A percentile compares a stretch with the other conserved stretches of the same genome.
These are phyloP conservation scores for Chirona hameri DNA, from an alignment of 2,888 invertebrate species.

Conservation along the genomic window DNA sequence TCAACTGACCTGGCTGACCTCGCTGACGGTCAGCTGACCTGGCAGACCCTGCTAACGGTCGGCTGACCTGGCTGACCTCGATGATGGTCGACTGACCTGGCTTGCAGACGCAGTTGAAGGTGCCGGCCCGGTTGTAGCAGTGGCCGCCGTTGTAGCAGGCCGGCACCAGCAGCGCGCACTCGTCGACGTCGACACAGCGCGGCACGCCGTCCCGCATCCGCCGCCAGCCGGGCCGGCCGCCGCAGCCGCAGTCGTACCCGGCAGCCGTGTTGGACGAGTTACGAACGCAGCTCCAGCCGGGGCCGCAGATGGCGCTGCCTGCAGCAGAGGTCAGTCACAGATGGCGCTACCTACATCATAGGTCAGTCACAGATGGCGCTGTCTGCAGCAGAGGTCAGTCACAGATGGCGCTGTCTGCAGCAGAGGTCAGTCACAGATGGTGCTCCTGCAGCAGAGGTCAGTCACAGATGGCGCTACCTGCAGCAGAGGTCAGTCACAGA, in stretches of 20 bases:
- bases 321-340: background rate
- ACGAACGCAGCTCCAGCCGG: slow-evolving; percentile 1
- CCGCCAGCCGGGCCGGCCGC: background rate
- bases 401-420: too few relatives aligned
- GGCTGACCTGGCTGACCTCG: background rate
- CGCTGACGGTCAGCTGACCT: too few relatives aligned
- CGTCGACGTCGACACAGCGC: slow-evolving; percentile 6
- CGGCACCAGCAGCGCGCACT: slow-evolving; percentile 4
- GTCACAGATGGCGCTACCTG: too few relatives aligned
- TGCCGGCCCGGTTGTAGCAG: background rate
- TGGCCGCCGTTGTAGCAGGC: slow-evolving; percentile 26
- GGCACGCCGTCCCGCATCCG: background rate
- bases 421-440: too few relatives aligned
- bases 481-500: too few relatives aligned
- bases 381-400: too few relatives aligned
- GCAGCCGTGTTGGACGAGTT: slow-evolving; percentile 10
- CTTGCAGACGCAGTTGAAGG: background rate
- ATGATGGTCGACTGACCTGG: background rate
- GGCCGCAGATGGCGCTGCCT: background rate
- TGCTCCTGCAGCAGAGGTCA: too few relatives aligned
- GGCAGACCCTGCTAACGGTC: too few relatives aligned
- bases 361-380: too few relatives aligned
- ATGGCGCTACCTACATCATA: too few relatives aligned
- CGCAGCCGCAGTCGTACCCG: slow-evolving; percentile 30
- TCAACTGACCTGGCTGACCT: background rate